Evolutionary conservation across 2,888 invertebrate genomes (phyloP), one percentile per base, ranked within the genome.

Genomic region (Zele albiditarsus): DNA sequence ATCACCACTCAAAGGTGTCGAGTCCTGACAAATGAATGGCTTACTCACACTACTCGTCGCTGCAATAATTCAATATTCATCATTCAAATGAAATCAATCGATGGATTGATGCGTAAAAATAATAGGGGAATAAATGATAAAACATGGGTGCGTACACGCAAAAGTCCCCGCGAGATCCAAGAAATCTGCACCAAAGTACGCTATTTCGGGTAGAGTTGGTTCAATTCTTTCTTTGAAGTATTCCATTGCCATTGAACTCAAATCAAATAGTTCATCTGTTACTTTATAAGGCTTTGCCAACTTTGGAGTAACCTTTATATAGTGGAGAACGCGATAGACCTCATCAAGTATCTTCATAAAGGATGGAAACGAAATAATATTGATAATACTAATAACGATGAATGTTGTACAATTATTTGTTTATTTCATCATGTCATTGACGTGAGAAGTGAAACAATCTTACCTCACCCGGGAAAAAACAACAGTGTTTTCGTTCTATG

Each of bases 211-310:
- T 85, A 97, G 91, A 81, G 94, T 94, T 8, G 97, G 96, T 89
- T 97, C 97, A 87, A 98, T 96, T 84, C 95, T 94, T 89, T 98
- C 97, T 89, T 97, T 97, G 90, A 98, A 98, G 90, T 97, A 97
- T 90, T 98, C 98, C 97, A 98, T 97, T 46, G 98, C 98, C 98
- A 98, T 98, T 53, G 97, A 97, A 53, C 97, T 97, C 79, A 98
- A 92, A 91, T 98, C 98, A 90, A 97, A 96, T 74, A 98, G 91
- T 89, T 98, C 97, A 90, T 97, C 97, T 10, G 97, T 96, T 77
- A 98, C 96, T 90, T 97, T 96, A 90, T 96, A 97, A 63, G 97
- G 96, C 85, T 96, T 92, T 79, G 95, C 95, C 83, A 96, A 90
- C 88, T 95, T 95, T 31, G 95, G 94, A 80, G 95, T 96, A 80